Percentiles rank a stretch among this genome's conserved stretches.
Evolutionary conservation across 1,140 invertebrate genomes (phyloP).

Genomic region (Adelges cooleyi): DNA sequence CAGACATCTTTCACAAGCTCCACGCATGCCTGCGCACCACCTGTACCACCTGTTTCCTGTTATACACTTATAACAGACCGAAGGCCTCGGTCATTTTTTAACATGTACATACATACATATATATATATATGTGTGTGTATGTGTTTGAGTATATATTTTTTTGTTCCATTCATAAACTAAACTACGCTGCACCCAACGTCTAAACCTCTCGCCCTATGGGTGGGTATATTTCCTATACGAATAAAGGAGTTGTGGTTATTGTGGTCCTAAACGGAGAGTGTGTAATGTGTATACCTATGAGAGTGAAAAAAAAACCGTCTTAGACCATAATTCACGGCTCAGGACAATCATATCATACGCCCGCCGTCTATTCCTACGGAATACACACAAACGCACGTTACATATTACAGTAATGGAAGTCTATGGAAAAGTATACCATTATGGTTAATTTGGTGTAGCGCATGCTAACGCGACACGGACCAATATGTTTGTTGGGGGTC

Average conservation of each 20-base stretch:
- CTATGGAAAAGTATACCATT: too few species aligned
- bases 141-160: background rate
- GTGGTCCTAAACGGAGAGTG: constrained; percentile 9
- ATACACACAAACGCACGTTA: too few species aligned
- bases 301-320: background rate
- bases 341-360: background rate
- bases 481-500: too few species aligned
- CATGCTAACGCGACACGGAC: too few species aligned
- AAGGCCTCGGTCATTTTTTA: too few species aligned
- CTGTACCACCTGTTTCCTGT: constrained; percentile 26
- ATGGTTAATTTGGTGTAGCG: too few species aligned
- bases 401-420: too few species aligned
- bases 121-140: background rate
- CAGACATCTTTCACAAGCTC: constrained; percentile 15
- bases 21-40: constrained; percentile 20
- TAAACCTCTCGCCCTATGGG: background rate
- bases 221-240: background rate
- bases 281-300: background rate
- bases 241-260: background rate
- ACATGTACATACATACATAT: background rate
- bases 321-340: background rate
- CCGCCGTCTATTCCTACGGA: too few species aligned
- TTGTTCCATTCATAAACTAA: constrained; percentile 13
- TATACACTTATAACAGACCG: too few species aligned
- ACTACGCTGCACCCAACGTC: background rate